Conservation (phyloP, 2,113 vertebrate species). For the Nycticorax nycticorax region DNA sequence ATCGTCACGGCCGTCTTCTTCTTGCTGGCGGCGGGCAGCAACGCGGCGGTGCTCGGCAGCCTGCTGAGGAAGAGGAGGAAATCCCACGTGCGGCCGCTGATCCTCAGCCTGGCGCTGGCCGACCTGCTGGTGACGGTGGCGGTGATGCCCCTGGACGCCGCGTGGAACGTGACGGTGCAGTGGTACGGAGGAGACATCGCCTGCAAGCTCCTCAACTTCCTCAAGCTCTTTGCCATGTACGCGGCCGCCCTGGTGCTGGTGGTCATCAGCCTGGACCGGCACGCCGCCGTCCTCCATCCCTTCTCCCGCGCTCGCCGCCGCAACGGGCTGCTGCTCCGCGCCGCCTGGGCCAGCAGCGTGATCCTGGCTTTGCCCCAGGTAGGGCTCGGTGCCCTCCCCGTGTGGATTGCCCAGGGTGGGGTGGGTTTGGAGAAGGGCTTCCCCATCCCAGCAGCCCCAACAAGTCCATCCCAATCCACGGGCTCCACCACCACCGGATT, state of each 20-base stretch:
- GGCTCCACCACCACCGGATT: not conserved
- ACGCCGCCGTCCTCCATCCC: conserved; percentile 78
- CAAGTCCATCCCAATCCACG: not conserved
- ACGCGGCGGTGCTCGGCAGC: conserved; percentile 47
- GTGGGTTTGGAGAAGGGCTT: not conserved
- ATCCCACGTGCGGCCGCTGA: conserved; percentile 79
- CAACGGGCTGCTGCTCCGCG: conserved; percentile 78
- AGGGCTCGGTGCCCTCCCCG: not conserved
- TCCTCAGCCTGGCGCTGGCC: conserved; percentile 77
- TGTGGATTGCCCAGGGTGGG: not conserved
- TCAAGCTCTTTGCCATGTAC: conserved; percentile 87
- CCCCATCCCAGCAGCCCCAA: not conserved
- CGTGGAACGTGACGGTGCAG: conserved; percentile 85
- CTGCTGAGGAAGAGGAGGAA: conserved; percentile 68
- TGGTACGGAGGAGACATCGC: conserved; percentile 80
- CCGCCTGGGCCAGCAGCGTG: conserved; percentile 77
- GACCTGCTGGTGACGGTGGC: conserved; percentile 82
- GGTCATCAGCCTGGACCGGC: conserved; percentile 86
- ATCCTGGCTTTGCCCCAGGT: conserved; percentile 84
- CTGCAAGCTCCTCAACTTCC: conserved; percentile 84
- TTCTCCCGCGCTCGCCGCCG: conserved; percentile 75
- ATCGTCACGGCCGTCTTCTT: conserved; percentile 63
- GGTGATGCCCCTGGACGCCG: conserved; percentile 82
- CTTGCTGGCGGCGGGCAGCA: conserved; percentile 54
- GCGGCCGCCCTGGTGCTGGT: conserved; percentile 81